Evolutionary conservation across 2,113 vertebrate genomes (phyloP), one percentile per base, ranked within the genome.

Genomic region (Cricetomys ansorgei): DNA sequence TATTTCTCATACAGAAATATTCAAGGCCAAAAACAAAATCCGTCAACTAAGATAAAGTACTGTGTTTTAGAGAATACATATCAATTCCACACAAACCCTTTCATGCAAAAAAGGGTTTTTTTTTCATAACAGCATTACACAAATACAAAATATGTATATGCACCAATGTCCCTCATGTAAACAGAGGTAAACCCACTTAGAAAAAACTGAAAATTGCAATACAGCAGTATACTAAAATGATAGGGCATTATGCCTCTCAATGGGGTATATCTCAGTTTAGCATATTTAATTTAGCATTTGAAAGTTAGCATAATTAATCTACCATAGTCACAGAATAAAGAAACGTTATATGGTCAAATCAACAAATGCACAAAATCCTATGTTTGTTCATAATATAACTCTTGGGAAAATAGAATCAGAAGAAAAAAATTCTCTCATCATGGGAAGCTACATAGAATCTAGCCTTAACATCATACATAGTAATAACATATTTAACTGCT

Each of bases 1-100:
- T 65, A 55, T 1, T 5, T 53, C 81, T 86, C 67, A 83, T 40
- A n/a, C 11, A 37, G 53, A 96, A 77, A 81, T 95, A 50, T 64
- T n/a, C 29, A 81, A 23, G 23, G 34, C 12, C 57, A 75, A 6
- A 75, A 6, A 37, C 69, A 5, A 81, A 76, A 89, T 94, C 79
- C 69, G 70, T 75, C n/a, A 55, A 89, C 87, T 21, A 69, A 86
- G 59, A 91, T 55, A 75, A 89, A 89, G 37, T 62, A 13, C 12
- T 81, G 25, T 69, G 79, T 31, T 92, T 95, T 64, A 53, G 65
- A 92, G 70, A 89, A 80, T 45, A 69, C 79, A 79, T 86, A 92
- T 2, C 29, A 75, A 15, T 89, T 76, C 40, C 62, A 69, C 3
- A 25, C 12, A 90, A 95, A 64, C 15, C 59, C 7, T 65, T 93